Evolutionary conservation across 1,140 invertebrate species (phyloP).

Genomic region (Drosophila ohnishii): DNA sequence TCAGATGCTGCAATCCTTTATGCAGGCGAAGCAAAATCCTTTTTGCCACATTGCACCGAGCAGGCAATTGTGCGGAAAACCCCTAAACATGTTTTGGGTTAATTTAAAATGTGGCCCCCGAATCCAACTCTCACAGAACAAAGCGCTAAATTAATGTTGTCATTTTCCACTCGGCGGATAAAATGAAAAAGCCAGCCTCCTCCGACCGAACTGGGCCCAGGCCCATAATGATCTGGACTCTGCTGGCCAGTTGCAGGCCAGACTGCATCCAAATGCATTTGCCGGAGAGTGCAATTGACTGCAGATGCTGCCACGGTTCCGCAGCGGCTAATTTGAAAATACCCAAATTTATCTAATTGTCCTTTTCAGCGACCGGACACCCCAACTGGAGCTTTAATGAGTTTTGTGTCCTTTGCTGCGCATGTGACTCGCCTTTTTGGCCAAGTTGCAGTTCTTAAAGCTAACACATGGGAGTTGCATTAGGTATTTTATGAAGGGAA

Average conservation of each 20-base stretch:
- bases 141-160: constrained; percentile 81
- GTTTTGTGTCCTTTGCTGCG: neutral
- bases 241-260: constrained; percentile 40
- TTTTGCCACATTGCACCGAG: constrained; percentile 67
- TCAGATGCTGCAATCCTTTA: constrained; percentile 65
- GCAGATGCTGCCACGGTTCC: constrained; percentile 74
- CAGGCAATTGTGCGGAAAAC: constrained; percentile 81
- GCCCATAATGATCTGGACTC: constrained; percentile 37
- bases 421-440: neutral
- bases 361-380: constrained; percentile 5
- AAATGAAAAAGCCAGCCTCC: constrained; percentile 64
- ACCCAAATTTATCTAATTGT: constrained; percentile 72
- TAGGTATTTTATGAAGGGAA: neutral
- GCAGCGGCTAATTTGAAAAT: constrained; percentile 73
- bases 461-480: neutral
- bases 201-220: constrained; percentile 40
- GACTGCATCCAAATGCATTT: constrained; percentile 51
- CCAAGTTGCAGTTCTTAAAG: constrained; percentile 9
- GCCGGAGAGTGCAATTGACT: constrained; percentile 66
- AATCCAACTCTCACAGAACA: constrained; percentile 55
- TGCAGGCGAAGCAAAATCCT: constrained; percentile 50
- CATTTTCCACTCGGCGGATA: constrained; percentile 78
- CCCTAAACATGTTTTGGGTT: constrained; percentile 82
- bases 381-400: constrained; percentile 33
- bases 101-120: constrained; percentile 79